A percentile compares a stretch with the other conserved stretches of the same genome.
Conservation (phyloP, 2,113 vertebrate genomes). For the Gallinago jamesoni region DNA sequence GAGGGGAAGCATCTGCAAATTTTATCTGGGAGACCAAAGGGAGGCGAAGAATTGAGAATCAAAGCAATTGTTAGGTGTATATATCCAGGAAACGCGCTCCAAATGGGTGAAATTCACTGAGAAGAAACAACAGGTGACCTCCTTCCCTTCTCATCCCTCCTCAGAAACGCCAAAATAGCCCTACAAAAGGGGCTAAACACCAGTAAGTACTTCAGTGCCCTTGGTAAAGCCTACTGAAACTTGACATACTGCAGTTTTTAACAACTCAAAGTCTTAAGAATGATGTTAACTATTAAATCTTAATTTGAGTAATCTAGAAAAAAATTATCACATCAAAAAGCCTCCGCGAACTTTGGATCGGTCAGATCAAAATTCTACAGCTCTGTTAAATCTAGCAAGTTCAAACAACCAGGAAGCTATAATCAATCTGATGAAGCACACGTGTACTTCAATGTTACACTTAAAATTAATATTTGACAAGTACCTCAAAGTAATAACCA, state of each 20-base stretch:
- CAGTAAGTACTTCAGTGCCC: not conserved
- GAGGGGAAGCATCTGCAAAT: constrained; percentile 31
- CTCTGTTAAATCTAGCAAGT: not conserved
- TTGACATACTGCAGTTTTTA: not conserved
- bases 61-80: not conserved
- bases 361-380: not conserved
- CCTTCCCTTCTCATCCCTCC: not conserved
- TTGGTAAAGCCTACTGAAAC: not conserved
- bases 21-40: not conserved
- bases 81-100: not conserved
- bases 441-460: not conserved
- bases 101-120: not conserved
- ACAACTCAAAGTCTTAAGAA: not conserved
- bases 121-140: not conserved
- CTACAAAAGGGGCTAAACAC: not conserved
- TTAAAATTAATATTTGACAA: not conserved
- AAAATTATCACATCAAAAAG: fast-evolving
- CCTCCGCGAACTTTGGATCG: not conserved
- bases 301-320: not conserved
- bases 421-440: not conserved
- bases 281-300: not conserved
- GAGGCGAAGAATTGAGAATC: not conserved
- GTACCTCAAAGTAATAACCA: not conserved
- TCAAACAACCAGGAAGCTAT: not conserved
- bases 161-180: not conserved